Evolutionary conservation across 2,797 vertebrate genomes (phyloP).

Genomic region (Antennarius maculatus): DNA sequence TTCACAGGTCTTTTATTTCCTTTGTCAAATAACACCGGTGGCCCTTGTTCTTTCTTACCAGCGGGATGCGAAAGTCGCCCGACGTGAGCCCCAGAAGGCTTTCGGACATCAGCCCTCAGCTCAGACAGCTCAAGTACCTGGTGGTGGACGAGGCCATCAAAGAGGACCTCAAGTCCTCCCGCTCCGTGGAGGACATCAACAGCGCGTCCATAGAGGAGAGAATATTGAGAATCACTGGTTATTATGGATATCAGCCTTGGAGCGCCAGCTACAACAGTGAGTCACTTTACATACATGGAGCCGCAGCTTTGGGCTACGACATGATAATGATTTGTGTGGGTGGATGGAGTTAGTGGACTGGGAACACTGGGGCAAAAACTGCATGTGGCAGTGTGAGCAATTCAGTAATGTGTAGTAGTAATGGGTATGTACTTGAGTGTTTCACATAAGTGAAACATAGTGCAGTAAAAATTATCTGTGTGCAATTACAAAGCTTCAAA

Average conservation of each 20-base stretch:
- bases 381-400: not conserved
- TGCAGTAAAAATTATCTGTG: too few relatives aligned
- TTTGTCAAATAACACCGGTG: not conserved
- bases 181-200: constrained; percentile 93
- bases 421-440: not conserved
- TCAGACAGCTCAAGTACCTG: constrained; percentile 94
- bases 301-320: not conserved
- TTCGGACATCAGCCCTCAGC: constrained; percentile 97
- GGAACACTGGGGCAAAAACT: not conserved
- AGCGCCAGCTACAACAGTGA: constrained; percentile 90
- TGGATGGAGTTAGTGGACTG: not conserved
- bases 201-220: constrained; percentile 93
- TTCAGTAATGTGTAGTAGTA: not conserved
- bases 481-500: not conserved
- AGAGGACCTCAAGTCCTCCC: constrained; percentile 93
- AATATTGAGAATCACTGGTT: constrained; percentile 94
- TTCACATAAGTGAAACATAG: too few relatives aligned
- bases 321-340: constrained; percentile 2
- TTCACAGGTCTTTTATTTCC: not conserved
- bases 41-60: constrained; percentile 69
- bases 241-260: constrained; percentile 97
- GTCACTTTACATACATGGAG: constrained; percentile 48
- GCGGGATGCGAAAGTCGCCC: constrained; percentile 92
- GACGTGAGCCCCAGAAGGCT: constrained; percentile 94
- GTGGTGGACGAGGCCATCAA: constrained; percentile 95